Evolutionary conservation across 2,113 vertebrate species (phyloP).

Genomic region (Lophius piscatorius): DNA sequence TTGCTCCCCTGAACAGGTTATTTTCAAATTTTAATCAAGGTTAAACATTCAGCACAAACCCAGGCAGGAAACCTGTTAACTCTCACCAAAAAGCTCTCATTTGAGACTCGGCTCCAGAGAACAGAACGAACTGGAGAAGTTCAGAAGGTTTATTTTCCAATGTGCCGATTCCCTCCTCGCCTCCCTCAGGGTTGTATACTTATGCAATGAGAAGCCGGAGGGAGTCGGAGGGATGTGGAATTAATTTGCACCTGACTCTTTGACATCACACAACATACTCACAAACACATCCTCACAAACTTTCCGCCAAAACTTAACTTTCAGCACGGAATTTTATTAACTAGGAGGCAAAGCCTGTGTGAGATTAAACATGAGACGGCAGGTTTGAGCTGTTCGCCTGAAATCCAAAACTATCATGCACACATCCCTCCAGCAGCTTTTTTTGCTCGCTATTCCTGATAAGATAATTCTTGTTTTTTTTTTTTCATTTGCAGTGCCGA

Average conservation of each 20-base stretch:
- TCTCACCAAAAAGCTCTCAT: conserved; percentile 8
- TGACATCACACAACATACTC: conserved; percentile 50
- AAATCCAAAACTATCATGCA: conserved; percentile 32
- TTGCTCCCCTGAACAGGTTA: background rate
- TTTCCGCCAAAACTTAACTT: conserved; percentile 30
- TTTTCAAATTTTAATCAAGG: background rate
- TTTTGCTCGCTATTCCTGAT: conserved; percentile 11
- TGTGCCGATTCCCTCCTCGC: conserved; percentile 11
- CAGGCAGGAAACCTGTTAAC: conserved; percentile 5
- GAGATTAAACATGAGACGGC: conserved; percentile 4
- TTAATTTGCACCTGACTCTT: conserved; percentile 44
- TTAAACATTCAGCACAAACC: conserved; percentile 3
- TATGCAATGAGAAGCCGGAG: conserved; percentile 49
- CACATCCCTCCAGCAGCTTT: conserved; percentile 8
- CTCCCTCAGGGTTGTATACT: conserved; percentile 38
- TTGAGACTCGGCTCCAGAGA: conserved; percentile 11
- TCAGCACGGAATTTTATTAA: conserved; percentile 3
- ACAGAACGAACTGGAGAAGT: conserved; percentile 27
- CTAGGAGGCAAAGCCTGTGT: background rate
- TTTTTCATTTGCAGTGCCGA: conserved; percentile 31
- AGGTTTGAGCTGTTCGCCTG: conserved; percentile 20
- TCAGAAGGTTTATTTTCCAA: conserved; percentile 17
- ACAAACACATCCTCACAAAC: conserved; percentile 14
- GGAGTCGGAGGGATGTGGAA: conserved; percentile 50
- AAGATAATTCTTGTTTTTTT: conserved; percentile 17